Evolutionary conservation across 92 coral and sea anemone species (phyloP).

Genomic region (Palythoa heliodiscus): DNA sequence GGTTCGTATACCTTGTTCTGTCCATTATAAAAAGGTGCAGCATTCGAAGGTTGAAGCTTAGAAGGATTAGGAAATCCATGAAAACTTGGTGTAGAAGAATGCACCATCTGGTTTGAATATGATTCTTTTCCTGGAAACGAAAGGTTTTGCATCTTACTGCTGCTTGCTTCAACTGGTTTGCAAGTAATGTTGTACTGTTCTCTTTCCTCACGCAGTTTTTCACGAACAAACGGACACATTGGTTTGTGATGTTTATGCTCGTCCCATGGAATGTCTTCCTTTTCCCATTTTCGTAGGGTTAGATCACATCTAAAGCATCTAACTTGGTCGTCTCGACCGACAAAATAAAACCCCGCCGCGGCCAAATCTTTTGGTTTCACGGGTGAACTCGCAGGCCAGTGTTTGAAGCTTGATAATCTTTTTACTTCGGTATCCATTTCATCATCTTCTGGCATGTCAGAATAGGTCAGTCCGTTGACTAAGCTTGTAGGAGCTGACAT

Average conservation of each 20-base stretch:
- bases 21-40: constrained; percentile 14
- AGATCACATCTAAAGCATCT: constrained; percentile 82
- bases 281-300: constrained; percentile 69
- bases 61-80: neutral
- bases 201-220: constrained; percentile 52
- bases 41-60: neutral
- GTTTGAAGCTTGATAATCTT: constrained; percentile 68
- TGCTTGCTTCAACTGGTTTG: constrained; percentile 47
- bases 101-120: constrained; percentile 3
- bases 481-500: neutral
- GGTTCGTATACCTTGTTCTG: neutral
- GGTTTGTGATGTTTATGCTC: constrained; percentile 63
- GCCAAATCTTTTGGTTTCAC: constrained; percentile 73
- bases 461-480: constrained; percentile 26
- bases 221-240: constrained; percentile 60
- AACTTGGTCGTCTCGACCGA: constrained; percentile 78
- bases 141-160: neutral
- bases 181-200: constrained; percentile 42
- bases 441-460: constrained; percentile 68
- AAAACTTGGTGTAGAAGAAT: neutral
- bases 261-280: constrained; percentile 77
- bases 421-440: constrained; percentile 77
- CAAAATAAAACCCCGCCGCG: constrained; percentile 81
- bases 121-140: constrained; percentile 3
- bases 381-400: constrained; percentile 76